phyloP scores from a whole-genome alignment of 2,888 invertebrate genomes.

The Dione vanillae region DNA sequence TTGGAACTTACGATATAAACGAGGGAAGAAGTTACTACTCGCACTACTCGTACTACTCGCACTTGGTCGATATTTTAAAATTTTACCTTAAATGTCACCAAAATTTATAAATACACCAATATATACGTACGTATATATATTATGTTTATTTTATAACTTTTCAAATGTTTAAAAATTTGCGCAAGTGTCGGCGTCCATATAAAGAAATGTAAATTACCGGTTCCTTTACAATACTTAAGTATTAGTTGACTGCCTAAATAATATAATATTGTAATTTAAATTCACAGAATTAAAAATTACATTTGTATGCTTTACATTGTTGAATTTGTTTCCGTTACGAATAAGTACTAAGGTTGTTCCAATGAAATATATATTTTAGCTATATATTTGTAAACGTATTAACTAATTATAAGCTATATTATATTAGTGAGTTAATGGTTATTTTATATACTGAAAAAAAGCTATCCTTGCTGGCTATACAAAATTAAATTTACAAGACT shows the following conservation, averaged over 20 bases:
- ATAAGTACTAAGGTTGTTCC: not conserved
- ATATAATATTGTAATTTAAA: conserved; percentile 29
- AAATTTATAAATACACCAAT: too few relatives aligned
- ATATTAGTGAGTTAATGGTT: too few relatives aligned
- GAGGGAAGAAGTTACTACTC: too few relatives aligned
- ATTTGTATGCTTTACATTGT: conserved; percentile 42
- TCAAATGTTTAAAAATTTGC: not conserved
- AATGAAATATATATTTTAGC: not conserved
- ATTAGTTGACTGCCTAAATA: conserved; percentile 1
- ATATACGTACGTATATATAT: too few relatives aligned
- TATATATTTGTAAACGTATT: not conserved
- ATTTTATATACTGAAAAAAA: too few relatives aligned
- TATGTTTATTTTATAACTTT: not conserved
- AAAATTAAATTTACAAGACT: too few relatives aligned
- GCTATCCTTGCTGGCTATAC: too few relatives aligned
- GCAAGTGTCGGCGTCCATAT: conserved; percentile 2
- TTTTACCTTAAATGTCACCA: too few relatives aligned
- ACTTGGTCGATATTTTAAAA: too few relatives aligned
- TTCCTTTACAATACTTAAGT: not conserved
- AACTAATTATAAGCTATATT: too few relatives aligned
- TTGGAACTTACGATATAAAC: too few relatives aligned
- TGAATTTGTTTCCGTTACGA: conserved; percentile 38
- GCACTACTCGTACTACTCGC: too few relatives aligned
- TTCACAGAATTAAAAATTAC: conserved; percentile 34
- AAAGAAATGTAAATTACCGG: not conserved